These are phyloP conservation scores for Anser brachyrhynchus DNA, from an alignment of 2,113 vertebrate species.

Conservation along the genomic window DNA sequence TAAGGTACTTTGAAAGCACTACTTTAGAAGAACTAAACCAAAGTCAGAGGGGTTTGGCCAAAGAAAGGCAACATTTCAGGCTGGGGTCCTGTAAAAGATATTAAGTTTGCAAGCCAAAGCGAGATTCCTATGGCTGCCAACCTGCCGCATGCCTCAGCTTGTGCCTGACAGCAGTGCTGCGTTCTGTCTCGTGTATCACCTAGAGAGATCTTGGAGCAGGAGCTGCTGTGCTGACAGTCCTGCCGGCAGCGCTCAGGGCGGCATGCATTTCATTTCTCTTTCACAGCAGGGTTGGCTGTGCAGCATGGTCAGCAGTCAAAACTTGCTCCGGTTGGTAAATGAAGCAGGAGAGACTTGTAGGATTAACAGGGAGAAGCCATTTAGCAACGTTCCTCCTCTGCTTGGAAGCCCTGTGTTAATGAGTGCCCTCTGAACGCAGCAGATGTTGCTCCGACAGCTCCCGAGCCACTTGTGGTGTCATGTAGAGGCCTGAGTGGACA, in stretches of 20 bases:
- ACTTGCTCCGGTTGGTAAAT: slow-evolving; percentile 1
- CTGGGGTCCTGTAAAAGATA: neutral
- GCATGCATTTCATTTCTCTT: neutral
- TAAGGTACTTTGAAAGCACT: neutral
- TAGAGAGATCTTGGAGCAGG: neutral
- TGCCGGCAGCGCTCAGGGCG: neutral
- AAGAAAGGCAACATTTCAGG: neutral
- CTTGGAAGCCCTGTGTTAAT: slow-evolving; percentile 19
- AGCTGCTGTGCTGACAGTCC: slow-evolving; percentile 19
- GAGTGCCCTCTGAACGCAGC: neutral
- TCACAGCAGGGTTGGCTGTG: neutral
- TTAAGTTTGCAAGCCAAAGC: slow-evolving; percentile 8
- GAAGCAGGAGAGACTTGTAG: neutral
- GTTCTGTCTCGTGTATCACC: slow-evolving; percentile 40
- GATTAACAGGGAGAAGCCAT: neutral
- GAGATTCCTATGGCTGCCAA: slow-evolving; percentile 53
- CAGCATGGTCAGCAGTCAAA: neutral
- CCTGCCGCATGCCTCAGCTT: slow-evolving; percentile 64
- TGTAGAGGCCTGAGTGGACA: neutral
- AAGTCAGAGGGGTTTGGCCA: neutral
- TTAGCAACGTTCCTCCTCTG: neutral
- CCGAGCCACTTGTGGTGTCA: neutral
- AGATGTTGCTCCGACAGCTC: slow-evolving; percentile 40
- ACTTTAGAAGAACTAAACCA: neutral
- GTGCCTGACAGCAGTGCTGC: slow-evolving; percentile 53